Evolutionary conservation across 2,888 invertebrate genomes (phyloP), one percentile per base, ranked within the genome.

Genomic region (Tetragonisca angustula): DNA sequence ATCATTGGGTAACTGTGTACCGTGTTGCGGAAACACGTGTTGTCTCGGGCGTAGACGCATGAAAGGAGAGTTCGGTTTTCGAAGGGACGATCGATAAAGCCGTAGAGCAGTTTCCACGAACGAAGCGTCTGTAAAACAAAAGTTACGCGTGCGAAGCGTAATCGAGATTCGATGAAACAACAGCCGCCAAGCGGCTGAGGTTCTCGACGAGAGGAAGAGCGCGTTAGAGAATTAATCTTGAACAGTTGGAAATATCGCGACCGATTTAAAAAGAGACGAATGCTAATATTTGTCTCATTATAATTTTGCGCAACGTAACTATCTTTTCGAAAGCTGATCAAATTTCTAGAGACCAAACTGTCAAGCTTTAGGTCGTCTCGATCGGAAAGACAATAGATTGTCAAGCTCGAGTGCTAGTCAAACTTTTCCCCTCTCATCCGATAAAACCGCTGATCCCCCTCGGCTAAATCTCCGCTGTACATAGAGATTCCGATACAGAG

Each of bases 51-150:
- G 62, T 27, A 24, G 24, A 21, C 56, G 74, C 17, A 71, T 52
- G 52, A 72, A 78, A 72, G 64, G 56, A 77, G 70, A 77, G 65
- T 50, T 59, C 43, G 19, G 36, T 61, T 77, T 73, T 77, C 61
- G 62, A 59, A 69, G 73, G 62, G 73, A 54, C 83, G 84, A 83
- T 83, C 83, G 82, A 77, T 82, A 54, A 68, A 67, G 70, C 82
- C 78, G 32, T 56, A 73, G 67, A 71, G 27, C 27, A 21, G n/a
- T 69, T 64, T 32, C 67, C 61, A 52, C 61, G 64, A 59, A 70
- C 70, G n/a, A 56, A 56, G 52, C 36, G 71, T 11, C 24, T 59
- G n/a, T n/a, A n/a, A n/a, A 70, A 74, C 65, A 64, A 72, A 72
- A 36, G 68, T 59, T 27, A 56, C 69, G 65, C 65, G 50, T 24